Base-by-base conservation (phyloP, 2,113 vertebrate species). In the Fulica atra region DNA sequence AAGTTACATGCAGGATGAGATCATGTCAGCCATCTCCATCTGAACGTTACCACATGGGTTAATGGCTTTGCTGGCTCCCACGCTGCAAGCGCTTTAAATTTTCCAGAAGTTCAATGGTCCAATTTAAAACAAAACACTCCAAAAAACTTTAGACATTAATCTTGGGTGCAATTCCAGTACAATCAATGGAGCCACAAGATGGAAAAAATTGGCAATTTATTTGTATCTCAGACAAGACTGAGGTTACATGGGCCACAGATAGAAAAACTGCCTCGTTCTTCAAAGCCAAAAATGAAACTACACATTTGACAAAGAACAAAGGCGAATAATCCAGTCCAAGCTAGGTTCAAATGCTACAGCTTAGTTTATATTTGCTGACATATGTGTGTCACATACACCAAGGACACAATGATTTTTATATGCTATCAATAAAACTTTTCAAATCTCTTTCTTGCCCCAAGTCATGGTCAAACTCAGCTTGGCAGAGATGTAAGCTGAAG, bases 31-130 rank as follows among this genome's bases (percentile, higher is more conserved):
- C 82, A 96, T 87, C 88, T 94, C 94, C 81, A 87, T 53, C 70
- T 94, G 93, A 97, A 76, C 28, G 19, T 80, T 95, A 78, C 94
- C 93, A 95, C 38, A 79, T 94, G 94, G 80, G 60, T 96, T 95
- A 86, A 93, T 31, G 83, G 88, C 50, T 83, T 74, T 79, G 68
- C 70, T 96, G 95, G 33, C 60, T 95, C 28, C 13, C 66, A 74
- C 3, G 1, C 20, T 70, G 44, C 72, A 92, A 91, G 73, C 20
- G 73, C 54, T 89, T 95, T 93, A 85, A 74, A 19, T 95, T 96
- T 94, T 88, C 77, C 88, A 95, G 72, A 78, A 95, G 56, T 71
- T 93, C 77, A 88, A 57, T 40, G 31, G 64, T 91, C 60, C 71
- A 76, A 56, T 86, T 83, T 88, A 81, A 96, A 94, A 88, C 83